phyloP scores from a whole-genome alignment of 2,888 invertebrate genomes.

The Carpatolechia fugitivella region DNA sequence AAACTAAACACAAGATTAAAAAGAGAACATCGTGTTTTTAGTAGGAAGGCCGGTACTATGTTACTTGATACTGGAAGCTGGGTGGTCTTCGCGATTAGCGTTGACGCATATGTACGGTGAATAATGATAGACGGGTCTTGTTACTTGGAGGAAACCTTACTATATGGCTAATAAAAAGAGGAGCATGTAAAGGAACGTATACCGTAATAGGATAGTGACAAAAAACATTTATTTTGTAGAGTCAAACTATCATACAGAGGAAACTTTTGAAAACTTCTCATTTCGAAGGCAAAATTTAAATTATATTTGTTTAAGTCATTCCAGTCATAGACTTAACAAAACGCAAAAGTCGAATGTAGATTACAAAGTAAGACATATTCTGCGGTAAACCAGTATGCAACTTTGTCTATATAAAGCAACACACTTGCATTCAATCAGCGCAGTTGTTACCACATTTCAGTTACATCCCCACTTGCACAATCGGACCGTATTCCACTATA shows the following conservation, averaged over 20 bases:
- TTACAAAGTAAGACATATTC: neutral
- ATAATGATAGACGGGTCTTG: neutral
- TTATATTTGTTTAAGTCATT: no score
- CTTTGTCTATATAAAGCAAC: neutral
- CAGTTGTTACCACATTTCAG: slow-evolving; percentile 4
- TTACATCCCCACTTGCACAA: slow-evolving; percentile 3
- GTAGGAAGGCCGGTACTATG: neutral
- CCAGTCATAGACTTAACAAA: no score
- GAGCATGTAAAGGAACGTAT: neutral
- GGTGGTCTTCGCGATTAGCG: slow-evolving; percentile 6
- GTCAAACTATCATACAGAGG: no score
- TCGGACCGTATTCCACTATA: slow-evolving; percentile 1
- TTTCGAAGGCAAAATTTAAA: no score
- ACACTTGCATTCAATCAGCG: slow-evolving; percentile 2
- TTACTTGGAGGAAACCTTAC: neutral
- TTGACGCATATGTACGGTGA: neutral
- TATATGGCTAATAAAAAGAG: neutral
- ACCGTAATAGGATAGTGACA: no score
- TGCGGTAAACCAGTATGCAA: neutral
- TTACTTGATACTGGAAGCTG: neutral
- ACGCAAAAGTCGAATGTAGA: neutral
- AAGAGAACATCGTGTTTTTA: neutral
- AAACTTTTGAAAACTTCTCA: no score
- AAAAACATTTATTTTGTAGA: no score
- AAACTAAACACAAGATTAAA: neutral